Evolutionary conservation across 2,888 invertebrate genomes (phyloP).

Genomic region (Sarcophaga carnaria): DNA sequence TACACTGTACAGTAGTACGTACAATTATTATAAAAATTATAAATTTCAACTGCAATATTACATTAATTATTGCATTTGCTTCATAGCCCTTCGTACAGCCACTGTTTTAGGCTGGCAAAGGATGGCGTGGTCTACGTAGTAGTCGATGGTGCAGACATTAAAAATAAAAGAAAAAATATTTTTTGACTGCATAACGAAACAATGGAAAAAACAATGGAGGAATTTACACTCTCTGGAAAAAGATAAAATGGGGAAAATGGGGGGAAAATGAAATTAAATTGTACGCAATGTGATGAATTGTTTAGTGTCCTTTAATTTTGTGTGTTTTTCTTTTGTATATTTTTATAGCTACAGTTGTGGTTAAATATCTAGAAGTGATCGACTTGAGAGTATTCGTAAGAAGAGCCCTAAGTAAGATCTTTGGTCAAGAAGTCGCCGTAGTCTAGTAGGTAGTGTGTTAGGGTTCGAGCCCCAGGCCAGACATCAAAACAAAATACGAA

Average conservation of each 20-base stretch:
- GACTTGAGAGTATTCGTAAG: too few species aligned
- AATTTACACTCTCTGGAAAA: not conserved
- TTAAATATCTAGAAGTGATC: too few species aligned
- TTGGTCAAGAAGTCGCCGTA: too few species aligned
- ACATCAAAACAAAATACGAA: too few species aligned
- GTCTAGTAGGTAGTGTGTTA: too few species aligned
- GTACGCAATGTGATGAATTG: slow-evolving; percentile 54
- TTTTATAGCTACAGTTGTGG: too few species aligned
- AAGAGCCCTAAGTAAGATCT: too few species aligned
- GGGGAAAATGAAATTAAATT: not conserved
- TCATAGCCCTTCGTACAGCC: not conserved
- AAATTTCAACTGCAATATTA: slow-evolving; percentile 52
- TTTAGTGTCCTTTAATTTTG: not conserved
- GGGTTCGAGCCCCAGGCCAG: too few species aligned
- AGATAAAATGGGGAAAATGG: not conserved
- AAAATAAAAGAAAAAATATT: slow-evolving; percentile 46
- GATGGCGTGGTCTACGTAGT: not conserved
- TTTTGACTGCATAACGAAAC: slow-evolving; percentile 48
- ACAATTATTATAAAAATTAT: slow-evolving; percentile 20
- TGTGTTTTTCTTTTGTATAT: too few species aligned
- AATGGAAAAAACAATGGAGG: slow-evolving; percentile 2
- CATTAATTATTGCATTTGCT: slow-evolving; percentile 45
- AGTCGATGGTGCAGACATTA: slow-evolving; percentile 6
- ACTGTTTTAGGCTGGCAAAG: not conserved
- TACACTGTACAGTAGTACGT: too few species aligned